These are phyloP conservation scores for Masticophis lateralis DNA, from an alignment of 2,797 vertebrate species.

Conservation along the genomic window DNA sequence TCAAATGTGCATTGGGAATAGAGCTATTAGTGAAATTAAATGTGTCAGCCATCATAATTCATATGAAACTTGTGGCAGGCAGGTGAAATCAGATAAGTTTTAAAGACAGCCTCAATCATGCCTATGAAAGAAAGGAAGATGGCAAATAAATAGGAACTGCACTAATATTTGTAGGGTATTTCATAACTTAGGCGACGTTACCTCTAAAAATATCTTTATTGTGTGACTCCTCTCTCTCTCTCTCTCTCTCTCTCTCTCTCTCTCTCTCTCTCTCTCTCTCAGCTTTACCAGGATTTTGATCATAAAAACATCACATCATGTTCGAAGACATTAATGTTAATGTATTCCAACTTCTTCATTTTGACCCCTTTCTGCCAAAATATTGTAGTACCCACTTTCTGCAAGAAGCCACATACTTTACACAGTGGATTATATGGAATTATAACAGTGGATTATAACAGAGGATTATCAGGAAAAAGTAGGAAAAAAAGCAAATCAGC, in stretches of 20 bases:
- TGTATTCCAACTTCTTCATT: not conserved
- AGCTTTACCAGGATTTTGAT: not conserved
- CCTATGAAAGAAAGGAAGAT: not conserved
- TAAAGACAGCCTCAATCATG: not conserved
- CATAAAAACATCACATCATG: not conserved
- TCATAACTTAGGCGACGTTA: not conserved
- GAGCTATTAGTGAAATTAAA: conserved; percentile 10
- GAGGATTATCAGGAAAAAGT: not conserved
- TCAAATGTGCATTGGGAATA: not conserved
- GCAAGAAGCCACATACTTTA: not conserved
- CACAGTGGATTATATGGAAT: not conserved
- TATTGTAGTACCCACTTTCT: not conserved
- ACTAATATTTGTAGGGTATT: not conserved
- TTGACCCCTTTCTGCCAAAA: not conserved
- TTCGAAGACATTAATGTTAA: not conserved
- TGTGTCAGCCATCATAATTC: conserved; percentile 4
- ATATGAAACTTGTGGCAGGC: conserved; percentile 31
- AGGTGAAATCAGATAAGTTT: not conserved
- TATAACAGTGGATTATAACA: not conserved
- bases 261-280: not conserved
- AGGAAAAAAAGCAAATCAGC: not conserved
- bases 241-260: too few relatives aligned
- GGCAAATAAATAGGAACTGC: not conserved
- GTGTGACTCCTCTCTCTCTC: not conserved
- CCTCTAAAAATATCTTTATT: not conserved